Evolutionary conservation across 2,113 vertebrate genomes (phyloP), one percentile per base, ranked within the genome.

Genomic region (Lophotis ruficrista): DNA sequence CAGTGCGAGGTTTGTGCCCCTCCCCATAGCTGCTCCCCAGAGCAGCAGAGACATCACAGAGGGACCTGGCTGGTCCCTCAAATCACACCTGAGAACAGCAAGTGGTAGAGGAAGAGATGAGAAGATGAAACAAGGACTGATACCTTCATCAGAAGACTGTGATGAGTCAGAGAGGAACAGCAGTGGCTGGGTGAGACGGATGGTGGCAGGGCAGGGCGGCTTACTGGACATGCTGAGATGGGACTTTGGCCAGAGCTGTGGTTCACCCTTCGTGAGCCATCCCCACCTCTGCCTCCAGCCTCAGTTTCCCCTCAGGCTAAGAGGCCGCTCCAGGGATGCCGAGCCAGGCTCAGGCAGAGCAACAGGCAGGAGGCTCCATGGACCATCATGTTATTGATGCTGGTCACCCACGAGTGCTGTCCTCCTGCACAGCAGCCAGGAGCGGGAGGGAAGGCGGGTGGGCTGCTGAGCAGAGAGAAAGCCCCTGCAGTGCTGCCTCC

Each of bases 251-350:
- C 33, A 31, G 37, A 71, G 14, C 22, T 64, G 33, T 28, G 31
- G 24, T 9, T 9, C 17, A 2, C 24, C 70, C 30, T 68, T 37
- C 45, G 47, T 58, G 7, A 88, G 23, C 43, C 28, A n/a, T 35
- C 56, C 25, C 38, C 25, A 7, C 14, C 65, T 85, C 57, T 30
- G 37, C 24, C 77, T 75, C 62, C 53, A 56, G 80, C 51, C 50
- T 68, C 0, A 0, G 5, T 47, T 37, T 53, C 1, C 27, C 14
- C 22, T 6, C 21, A 81, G 38, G 28, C 43, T 57, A 54, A 17
- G 22, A 57, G 45, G 17, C 62, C 22, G 27, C 23, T 27, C 61
- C 9, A 11, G 61, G 47, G 48, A 25, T 45, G 43, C 45, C 0
- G 0, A 43, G 18, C 5, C 85, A 50, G 15, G 38, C 27, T 31